phyloP scores from a whole-genome alignment of 2,888 invertebrate genomes.

The Erebia aethiops region DNA sequence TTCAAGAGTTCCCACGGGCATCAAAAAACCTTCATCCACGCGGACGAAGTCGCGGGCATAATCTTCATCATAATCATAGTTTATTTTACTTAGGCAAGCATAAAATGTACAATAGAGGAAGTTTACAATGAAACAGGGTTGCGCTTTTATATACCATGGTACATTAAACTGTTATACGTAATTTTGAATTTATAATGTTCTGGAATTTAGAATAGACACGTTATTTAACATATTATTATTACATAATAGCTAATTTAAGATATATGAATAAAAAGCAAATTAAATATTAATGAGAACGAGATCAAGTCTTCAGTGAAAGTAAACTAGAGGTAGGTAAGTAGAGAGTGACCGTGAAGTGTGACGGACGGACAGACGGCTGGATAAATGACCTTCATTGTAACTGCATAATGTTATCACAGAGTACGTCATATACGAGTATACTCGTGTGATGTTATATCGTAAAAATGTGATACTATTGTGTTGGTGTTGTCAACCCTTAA shows the following conservation, averaged over 20 bases:
- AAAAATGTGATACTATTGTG: too few relatives aligned
- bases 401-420: slow-evolving; percentile 17
- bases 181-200: not conserved
- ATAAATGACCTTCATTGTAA: slow-evolving; percentile 47
- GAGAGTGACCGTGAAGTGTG: slow-evolving; percentile 53
- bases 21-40: too few relatives aligned
- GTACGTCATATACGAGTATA: too few relatives aligned
- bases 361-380: slow-evolving; percentile 52
- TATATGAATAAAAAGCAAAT: slow-evolving; percentile 48
- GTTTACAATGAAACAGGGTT: too few relatives aligned
- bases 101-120: not conserved
- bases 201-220: not conserved
- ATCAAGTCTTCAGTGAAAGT: slow-evolving; percentile 52
- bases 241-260: slow-evolving; percentile 29
- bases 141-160: not conserved
- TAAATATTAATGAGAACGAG: slow-evolving; percentile 50
- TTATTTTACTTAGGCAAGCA: not conserved
- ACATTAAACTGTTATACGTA: slow-evolving; percentile 8
- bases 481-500: too few relatives aligned
- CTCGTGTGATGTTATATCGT: too few relatives aligned
- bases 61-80: too few relatives aligned
- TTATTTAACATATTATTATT: slow-evolving; percentile 30
- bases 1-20: too few relatives aligned
- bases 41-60: too few relatives aligned
- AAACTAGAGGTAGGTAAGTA: slow-evolving; percentile 35